Percentiles rank a stretch among this genome's conserved stretches.
These are phyloP conservation scores for Macrotrachela quadricornifera DNA, from an alignment of 1,140 invertebrate genomes.

Conservation along the genomic window DNA sequence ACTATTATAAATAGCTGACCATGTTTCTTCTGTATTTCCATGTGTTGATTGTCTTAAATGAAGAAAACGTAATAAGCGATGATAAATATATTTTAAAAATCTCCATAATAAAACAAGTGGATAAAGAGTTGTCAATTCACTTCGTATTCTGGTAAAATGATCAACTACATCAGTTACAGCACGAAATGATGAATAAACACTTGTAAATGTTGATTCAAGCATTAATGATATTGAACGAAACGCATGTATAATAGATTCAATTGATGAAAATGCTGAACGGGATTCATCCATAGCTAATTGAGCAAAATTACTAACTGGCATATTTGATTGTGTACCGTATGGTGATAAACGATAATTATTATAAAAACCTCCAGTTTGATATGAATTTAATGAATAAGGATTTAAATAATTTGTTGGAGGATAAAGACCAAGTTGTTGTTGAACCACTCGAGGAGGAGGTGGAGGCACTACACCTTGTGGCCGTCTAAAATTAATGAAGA, in stretches of 20 bases:
- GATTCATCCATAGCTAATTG: conserved; percentile 71
- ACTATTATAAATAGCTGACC: no score
- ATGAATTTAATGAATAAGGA: no score
- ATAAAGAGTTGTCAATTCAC: conserved; percentile 58
- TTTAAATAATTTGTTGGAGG: no score
- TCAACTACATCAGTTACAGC: conserved; percentile 83
- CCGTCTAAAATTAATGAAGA: no score
- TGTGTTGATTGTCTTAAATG: no score
- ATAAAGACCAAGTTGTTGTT: no score
- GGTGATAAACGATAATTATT: no score
- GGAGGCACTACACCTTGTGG: no score
- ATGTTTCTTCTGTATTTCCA: no score
- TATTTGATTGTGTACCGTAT: no score
- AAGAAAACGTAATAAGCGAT: conserved; percentile 45
- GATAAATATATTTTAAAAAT: conserved; percentile 52
- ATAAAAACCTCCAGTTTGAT: no score
- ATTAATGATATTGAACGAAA: conserved; percentile 81
- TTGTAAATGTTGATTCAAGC: conserved; percentile 81
- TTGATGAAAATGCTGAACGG: conserved; percentile 68
- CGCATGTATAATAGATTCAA: conserved; percentile 70
- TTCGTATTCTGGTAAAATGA: conserved; percentile 59
- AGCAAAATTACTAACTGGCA: conserved; percentile 41
- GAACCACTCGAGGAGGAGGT: no score
- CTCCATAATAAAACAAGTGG: conserved; percentile 58
- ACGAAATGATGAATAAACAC: conserved; percentile 74